Conservation (phyloP, 30 jellyfish, hydroid and myxozoan genomes). For the Hydra vulgaris region DNA sequence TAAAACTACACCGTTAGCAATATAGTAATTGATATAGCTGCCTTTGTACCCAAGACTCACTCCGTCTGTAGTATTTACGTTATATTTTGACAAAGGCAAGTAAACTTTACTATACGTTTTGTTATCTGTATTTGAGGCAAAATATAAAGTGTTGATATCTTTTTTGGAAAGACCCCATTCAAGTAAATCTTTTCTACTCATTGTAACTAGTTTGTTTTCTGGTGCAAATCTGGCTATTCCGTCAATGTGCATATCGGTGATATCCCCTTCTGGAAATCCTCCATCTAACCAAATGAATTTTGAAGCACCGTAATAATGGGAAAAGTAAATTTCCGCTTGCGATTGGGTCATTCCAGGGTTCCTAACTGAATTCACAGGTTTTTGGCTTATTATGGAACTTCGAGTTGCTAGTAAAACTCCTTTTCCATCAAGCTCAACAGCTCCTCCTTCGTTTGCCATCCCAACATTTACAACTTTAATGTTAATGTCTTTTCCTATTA, state of each 20-base stretch:
- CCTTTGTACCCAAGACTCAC: not conserved
- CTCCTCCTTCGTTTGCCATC: not conserved
- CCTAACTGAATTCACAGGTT: not conserved
- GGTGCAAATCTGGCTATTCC: not conserved
- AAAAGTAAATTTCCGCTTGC: not conserved
- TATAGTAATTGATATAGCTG: not conserved
- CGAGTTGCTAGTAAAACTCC: not conserved
- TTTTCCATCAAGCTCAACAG: not conserved
- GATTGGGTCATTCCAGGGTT: not conserved
- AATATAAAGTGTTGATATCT: not conserved
- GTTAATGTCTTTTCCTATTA: not conserved
- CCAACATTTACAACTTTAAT: not conserved
- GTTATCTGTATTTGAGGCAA: not conserved
- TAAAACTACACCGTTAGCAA: not conserved
- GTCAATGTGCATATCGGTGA: not conserved
- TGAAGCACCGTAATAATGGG: not conserved
- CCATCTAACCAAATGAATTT: not conserved
- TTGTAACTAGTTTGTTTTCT: not conserved
- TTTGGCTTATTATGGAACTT: not conserved
- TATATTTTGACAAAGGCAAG: not conserved
- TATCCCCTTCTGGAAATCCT: not conserved
- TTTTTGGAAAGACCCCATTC: not conserved
- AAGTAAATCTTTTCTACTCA: not conserved
- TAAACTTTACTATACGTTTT: not conserved
- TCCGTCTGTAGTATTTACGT: not conserved